Evolutionary conservation across 2,888 invertebrate genomes (phyloP).

Genomic region (Oscheius myriophilus): DNA sequence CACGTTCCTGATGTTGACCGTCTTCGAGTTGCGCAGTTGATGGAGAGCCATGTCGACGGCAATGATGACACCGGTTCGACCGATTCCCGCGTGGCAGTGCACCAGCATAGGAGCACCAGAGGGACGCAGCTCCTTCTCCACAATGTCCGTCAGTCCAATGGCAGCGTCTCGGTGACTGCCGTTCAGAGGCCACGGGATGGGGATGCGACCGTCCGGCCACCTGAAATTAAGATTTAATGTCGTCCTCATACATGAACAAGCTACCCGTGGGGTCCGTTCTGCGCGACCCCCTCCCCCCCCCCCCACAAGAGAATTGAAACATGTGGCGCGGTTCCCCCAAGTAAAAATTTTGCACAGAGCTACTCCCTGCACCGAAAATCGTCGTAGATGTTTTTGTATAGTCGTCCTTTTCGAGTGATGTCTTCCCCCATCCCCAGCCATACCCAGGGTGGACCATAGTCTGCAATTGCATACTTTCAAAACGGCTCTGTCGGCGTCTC

Average conservation of each 20-base stretch:
- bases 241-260: too few relatives aligned
- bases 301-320: too few relatives aligned
- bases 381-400: too few relatives aligned
- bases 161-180: slow-evolving; percentile 24
- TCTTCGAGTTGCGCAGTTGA: slow-evolving; percentile 30
- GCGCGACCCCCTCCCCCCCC: too few relatives aligned
- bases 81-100: slow-evolving; percentile 88
- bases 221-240: slow-evolving; percentile 8
- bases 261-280: background rate
- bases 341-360: too few relatives aligned
- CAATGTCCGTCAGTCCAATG: slow-evolving; percentile 21
- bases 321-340: too few relatives aligned
- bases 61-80: slow-evolving; percentile 93
- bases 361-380: too few relatives aligned
- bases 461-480: too few relatives aligned
- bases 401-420: too few relatives aligned
- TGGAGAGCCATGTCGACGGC: slow-evolving; percentile 81
- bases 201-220: slow-evolving; percentile 44
- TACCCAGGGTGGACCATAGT: too few relatives aligned
- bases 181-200: slow-evolving; percentile 28
- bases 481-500: too few relatives aligned
- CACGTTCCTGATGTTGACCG: slow-evolving; percentile 52
- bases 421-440: too few relatives aligned
- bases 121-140: slow-evolving; percentile 28
- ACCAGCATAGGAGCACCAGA: slow-evolving; percentile 84